Evolutionary conservation across 2,113 vertebrate genomes (phyloP), one percentile per base, ranked within the genome.

Genomic region (Nematolebias whitei): DNA sequence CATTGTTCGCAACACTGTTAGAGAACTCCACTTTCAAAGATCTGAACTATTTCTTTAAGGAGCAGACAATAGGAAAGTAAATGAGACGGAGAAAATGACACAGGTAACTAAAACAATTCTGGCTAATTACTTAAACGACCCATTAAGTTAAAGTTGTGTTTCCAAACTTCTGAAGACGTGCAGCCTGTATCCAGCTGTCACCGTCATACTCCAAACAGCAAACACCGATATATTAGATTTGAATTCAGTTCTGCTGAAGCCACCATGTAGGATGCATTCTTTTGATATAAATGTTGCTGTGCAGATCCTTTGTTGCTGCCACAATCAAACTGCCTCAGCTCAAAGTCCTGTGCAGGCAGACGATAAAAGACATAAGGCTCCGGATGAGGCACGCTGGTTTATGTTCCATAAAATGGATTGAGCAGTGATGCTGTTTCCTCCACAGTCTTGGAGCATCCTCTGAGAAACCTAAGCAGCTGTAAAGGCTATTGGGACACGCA

Each of bases 341-440:
- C 58, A 44, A 64, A 26, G 23, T 24, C 51, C 47, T 49, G 20
- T 48, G 18, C 32, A 60, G 35, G 13, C 32, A 7, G 9, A 43
- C 12, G 10, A 63, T 13, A 41, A 9, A 38, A 45, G 18, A 35
- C 6, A 24, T 74, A 74, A 79, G 74, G 74, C 47, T 74, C 19
- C 41, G 56, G 53, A 57, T 50, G 76, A 87, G 84, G 87, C 87
- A 90, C 88, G 16, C 59, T 4, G 82, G 82, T 83, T 35, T 71
- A 74, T 11, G 22, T 60, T 26, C 24, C 71, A 41, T 14, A 40
- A 53, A 70, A 45, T 32, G 45, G 29, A 18, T 29, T 32, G 72
- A 54, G 50, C 29, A 19, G 0, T 45, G 48, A 0, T 63, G 64
- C 9, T 50, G 48, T 41, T n/a, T 49, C 26, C 19, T 55, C 16